Percentiles rank a stretch among this genome's conserved stretches.
These are phyloP conservation scores for Druon quercuslanigerum DNA, from an alignment of 1,140 invertebrate genomes.

Conservation along the genomic window DNA sequence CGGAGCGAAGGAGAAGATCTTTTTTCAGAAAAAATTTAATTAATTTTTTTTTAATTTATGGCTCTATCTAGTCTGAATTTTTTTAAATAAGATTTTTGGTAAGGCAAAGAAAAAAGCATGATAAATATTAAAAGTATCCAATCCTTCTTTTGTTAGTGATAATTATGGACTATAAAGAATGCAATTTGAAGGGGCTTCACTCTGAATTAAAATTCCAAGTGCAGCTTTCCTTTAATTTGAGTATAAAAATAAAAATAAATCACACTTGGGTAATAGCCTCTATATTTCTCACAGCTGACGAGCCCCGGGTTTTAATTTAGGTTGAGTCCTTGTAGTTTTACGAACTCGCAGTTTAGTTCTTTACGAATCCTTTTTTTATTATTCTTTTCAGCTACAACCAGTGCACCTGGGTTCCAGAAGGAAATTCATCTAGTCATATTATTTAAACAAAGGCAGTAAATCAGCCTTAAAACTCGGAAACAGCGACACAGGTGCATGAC, in stretches of 20 bases:
- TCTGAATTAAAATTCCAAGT: neutral
- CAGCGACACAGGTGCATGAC: constrained; percentile 25
- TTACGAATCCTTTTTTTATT: neutral
- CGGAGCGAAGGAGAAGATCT: no score
- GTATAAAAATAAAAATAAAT: constrained; percentile 21
- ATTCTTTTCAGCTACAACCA: constrained; percentile 18
- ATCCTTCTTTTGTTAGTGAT: no score
- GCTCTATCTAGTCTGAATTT: no score
- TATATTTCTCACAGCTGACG: constrained; percentile 1
- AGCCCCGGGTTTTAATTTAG: constrained; percentile 23
- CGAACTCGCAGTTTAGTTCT: constrained; percentile 18
- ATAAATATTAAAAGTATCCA: no score
- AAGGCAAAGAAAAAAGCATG: no score
- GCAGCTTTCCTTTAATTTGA: constrained; percentile 14
- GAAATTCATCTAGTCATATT: constrained; percentile 22
- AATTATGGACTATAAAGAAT: no score
- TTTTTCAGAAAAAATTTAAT: no score
- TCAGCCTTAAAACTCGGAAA: constrained; percentile 20
- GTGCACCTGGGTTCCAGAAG: constrained; percentile 1
- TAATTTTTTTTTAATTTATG: no score
- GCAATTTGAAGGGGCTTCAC: neutral
- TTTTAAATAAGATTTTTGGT: no score
- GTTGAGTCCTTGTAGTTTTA: constrained; percentile 12
- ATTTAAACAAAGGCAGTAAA: constrained; percentile 28
- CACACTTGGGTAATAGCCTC: neutral